Base-by-base conservation (phyloP, 2,888 invertebrate species). In the Lochmaea crataegi region DNA sequence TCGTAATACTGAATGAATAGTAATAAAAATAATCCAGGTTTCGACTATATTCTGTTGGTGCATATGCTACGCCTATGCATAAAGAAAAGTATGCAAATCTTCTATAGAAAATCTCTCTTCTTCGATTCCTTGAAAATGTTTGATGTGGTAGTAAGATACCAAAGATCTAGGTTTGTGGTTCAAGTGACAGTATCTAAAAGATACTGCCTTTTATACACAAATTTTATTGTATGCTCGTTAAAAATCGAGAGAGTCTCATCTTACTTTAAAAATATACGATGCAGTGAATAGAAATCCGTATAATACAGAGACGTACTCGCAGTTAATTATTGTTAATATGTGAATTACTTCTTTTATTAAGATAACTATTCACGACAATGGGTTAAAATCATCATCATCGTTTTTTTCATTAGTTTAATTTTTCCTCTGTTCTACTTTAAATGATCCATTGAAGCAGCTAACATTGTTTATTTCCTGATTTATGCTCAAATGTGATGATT, bases 31-130 rank as follows among this genome's bases (percentile, higher is more conserved):
- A 26, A 26, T 26, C 26, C 3, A 26, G 26, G 26, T 3, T 26
- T 3, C 26, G 2, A 26, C 2, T 26, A 26, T 26, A 26, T 26
- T 26, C 26, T 26, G 42, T 7, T 42, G 11, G 5, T 42, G 7
- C 10, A 10, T 42, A 42, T 11, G 42, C 2, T 16, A 56, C 56
- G 56, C 56, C 56, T 9, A 56, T 56, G 56, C 7, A 51, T 32
- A 65, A n/a, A 48, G 67, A 67, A 58, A 58, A 53, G 42, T 68
- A 68, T 68, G 68, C 68, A 68, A 68, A 68, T 68, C 5, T 57
- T 67, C 32, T 61, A 61, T 48, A 68, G 68, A 61, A 68, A 68
- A 68, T 68, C 68, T 68, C 61, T 68, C 68, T 60, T 61, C 48
- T 58, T 68, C 61, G 26, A 41, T 48, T 63, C 53, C 63, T 68